Evolutionary conservation across 2,797 vertebrate species (phyloP).

Genomic region (Peromyscus nudipes): DNA sequence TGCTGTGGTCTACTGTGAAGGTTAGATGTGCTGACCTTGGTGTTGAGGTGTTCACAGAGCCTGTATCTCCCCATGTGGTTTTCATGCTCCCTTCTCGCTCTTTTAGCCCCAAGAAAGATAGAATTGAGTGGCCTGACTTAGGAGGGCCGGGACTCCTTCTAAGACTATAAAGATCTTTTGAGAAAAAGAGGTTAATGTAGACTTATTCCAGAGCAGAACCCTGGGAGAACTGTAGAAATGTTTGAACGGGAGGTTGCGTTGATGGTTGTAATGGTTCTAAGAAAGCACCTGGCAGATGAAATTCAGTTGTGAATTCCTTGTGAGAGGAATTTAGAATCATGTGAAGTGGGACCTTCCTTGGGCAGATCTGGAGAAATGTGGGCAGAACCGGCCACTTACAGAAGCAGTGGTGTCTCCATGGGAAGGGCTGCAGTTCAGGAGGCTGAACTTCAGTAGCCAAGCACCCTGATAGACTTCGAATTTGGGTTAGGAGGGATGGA

Average conservation of each 20-base stretch:
- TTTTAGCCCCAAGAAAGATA: neutral
- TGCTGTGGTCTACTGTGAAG: neutral
- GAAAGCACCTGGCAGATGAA: conserved; percentile 7
- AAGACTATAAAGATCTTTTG: conserved; percentile 44
- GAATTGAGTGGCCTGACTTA: neutral
- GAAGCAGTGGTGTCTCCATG: neutral
- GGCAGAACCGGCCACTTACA: neutral
- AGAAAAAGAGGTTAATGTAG: conserved; percentile 17
- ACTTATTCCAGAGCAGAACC: conserved; percentile 63
- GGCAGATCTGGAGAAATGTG: neutral
- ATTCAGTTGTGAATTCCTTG: neutral
- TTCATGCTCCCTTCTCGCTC: neutral
- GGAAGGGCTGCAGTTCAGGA: conserved; percentile 18
- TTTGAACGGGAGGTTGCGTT: neutral
- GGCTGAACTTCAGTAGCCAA: neutral
- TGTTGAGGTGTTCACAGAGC: conserved; percentile 6
- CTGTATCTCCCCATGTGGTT: neutral
- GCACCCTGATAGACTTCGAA: neutral
- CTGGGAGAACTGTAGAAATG: conserved; percentile 10
- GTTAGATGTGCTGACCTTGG: neutral
- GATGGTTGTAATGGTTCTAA: neutral
- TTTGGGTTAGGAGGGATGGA: conserved; percentile 58
- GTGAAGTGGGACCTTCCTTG: neutral
- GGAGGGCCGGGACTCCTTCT: neutral
- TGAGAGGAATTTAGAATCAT: conserved; percentile 43